Base-by-base conservation (phyloP, 2,113 vertebrate genomes). In the Bufo bufo region DNA sequence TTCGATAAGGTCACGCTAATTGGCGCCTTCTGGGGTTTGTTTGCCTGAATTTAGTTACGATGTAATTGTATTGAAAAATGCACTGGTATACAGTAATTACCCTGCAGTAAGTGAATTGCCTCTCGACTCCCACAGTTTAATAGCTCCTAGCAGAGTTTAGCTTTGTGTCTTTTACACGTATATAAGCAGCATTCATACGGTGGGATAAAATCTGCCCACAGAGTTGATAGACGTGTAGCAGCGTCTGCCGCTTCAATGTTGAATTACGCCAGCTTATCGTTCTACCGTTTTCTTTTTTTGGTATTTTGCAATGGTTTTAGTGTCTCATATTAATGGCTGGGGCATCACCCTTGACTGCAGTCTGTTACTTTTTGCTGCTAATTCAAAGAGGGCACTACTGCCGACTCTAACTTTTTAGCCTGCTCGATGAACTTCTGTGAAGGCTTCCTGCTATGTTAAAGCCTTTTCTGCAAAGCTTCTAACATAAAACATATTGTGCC, bases 21-120 rank as follows among this genome's bases (percentile, higher is more conserved):
- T 87, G 16, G 52, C 47, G 23, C 63, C 63, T 69, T 79, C 61
- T 80, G 63, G 85, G n/a, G 77, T 87, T 52, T 78, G 19, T 79
- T 87, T 81, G 69, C 17, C 14, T 81, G 77, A 56, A 71, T 81
- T 80, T 87, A 19, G 50, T 71, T 47, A 13, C 33, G 71, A 69
- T 54, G 12, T 54, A 87, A 81, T 86, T 86, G 71, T 77, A 77
- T 61, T 77, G 71, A 86, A 87, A 58, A 59, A 49, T 45, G 43
- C 33, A n/a, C 63, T 71, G 17, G 77, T 56, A 81, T 17, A 59
- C 52, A 71, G 77, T 66, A 72, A 81, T 87, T 71, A 81, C 61
- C 50, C 52, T 45, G 65, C 77, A 81, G 50, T 81, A 72, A 71
- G 17, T 78, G 58, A 43, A 86, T 87, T 87, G 61, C 63, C 77